Base-by-base conservation (phyloP, 2,888 invertebrate genomes). In the Eugnorisma glareosa region DNA sequence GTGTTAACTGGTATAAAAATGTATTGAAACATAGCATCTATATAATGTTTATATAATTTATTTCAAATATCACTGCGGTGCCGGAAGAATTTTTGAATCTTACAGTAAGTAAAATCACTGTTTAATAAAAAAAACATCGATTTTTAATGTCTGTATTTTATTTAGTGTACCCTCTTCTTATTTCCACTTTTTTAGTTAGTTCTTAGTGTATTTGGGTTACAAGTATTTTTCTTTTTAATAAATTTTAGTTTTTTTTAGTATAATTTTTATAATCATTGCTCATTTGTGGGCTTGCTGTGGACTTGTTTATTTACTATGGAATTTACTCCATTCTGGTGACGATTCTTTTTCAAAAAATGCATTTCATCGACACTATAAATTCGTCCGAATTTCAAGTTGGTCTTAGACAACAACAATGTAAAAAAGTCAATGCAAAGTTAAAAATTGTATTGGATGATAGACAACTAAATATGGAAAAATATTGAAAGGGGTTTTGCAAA, bases 51-150 rank as follows among this genome's bases (percentile, higher is more conserved):
- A 61, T 66, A 67, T 87, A 84, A 89, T 94, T 94, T 94, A 93
- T 92, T 95, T 94, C 81, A 94, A 94, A 94, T 95, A 93, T 93
- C 93, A 93, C 93, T 90, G 83, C 79, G 87, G 88, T 88, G 87
- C 83, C 81, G 84, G 84, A 78, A 70, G 89, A 83, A 67, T 79
- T 86, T 89, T 88, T 89, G 92, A 89, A 93, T 93, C 91, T 91
- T 93, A 91, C 90, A 91, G 92, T 95, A 94, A 94, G 93, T 94
- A 94, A 93, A 82, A 64, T 90, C 85, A 89, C 87, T 91, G 90
- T 93, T 92, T 91, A 93, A 91, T 93, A 93, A 94, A 94, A 92
- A 90, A 88, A 90, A 88, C 81, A 87, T 84, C 75, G 84, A 81
- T 83, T 89, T 86, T 78, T 85, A 80, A 75, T 61, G 75, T 79